phyloP scores from a whole-genome alignment of 2,113 vertebrate species.

The Nerophis ophidion region DNA sequence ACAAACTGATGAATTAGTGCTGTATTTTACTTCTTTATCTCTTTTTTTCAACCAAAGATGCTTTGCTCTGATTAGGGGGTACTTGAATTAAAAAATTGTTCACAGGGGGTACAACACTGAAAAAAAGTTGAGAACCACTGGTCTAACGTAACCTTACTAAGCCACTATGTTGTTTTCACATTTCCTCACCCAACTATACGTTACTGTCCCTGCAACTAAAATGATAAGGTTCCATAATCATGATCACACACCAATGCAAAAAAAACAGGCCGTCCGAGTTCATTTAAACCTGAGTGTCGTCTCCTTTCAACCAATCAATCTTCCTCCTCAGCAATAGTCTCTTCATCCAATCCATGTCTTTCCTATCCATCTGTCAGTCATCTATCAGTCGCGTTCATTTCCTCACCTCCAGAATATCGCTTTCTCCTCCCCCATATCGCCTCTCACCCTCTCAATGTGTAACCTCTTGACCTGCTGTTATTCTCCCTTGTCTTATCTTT shows the following conservation, averaged over 20 bases:
- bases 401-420: slow-evolving; percentile 8
- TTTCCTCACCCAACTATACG: background rate
- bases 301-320: slow-evolving; percentile 7
- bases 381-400: slow-evolving; percentile 16
- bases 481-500: slow-evolving; percentile 17
- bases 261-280: slow-evolving; percentile 13
- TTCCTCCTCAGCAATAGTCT: background rate
- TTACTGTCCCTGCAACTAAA: slow-evolving; percentile 14
- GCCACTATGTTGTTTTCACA: background rate
- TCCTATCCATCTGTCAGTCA: slow-evolving; percentile 23
- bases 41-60: too few species aligned
- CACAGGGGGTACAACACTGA: too few species aligned
- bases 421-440: background rate
- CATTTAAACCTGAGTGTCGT: slow-evolving; percentile 14
- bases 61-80: too few species aligned
- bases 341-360: slow-evolving; percentile 9
- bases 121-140: too few species aligned
- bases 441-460: slow-evolving; percentile 9
- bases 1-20: too few species aligned
- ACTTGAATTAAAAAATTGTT: too few species aligned
- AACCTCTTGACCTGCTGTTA: slow-evolving; percentile 30
- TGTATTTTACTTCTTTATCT: too few species aligned
- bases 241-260: slow-evolving; percentile 32
- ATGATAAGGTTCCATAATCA: slow-evolving; percentile 24
- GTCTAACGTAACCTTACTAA: background rate